These are phyloP conservation scores for Prunella himalayana DNA, from an alignment of 2,113 vertebrate species.

Conservation along the genomic window DNA sequence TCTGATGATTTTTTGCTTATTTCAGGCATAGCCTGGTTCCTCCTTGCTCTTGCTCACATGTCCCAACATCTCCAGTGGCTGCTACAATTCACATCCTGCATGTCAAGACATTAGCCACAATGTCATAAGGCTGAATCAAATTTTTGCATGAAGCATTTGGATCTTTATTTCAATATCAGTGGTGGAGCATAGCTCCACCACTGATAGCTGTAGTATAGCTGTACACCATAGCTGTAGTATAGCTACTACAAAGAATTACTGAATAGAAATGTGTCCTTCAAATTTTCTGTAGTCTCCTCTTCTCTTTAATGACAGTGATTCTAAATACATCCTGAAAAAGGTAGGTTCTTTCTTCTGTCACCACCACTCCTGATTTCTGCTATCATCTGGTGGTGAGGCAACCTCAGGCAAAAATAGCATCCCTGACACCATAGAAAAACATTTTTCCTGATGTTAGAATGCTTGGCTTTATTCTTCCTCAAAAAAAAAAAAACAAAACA, in stretches of 20 bases:
- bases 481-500: not conserved
- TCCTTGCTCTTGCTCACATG: not conserved
- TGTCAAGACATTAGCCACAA: accelerated
- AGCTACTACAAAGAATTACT: not conserved
- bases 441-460: not conserved
- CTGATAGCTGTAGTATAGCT: too few relatives aligned
- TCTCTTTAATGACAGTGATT: not conserved
- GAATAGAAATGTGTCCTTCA: not conserved
- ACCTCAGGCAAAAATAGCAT: not conserved
- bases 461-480: not conserved
- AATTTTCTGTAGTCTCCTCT: not conserved
- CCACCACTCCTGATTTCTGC: not conserved
- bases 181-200: too few relatives aligned
- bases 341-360: not conserved
- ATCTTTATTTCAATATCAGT: not conserved
- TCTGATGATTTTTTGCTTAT: not conserved
- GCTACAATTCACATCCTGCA: accelerated
- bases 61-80: not conserved
- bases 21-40: not conserved
- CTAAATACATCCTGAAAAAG: not conserved
- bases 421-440: not conserved
- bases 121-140: not conserved
- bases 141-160: not conserved
- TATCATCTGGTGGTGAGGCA: not conserved
- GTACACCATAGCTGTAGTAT: too few relatives aligned